These are phyloP conservation scores for Ellobius talpinus DNA, from an alignment of 2,113 vertebrate species.

Conservation along the genomic window DNA sequence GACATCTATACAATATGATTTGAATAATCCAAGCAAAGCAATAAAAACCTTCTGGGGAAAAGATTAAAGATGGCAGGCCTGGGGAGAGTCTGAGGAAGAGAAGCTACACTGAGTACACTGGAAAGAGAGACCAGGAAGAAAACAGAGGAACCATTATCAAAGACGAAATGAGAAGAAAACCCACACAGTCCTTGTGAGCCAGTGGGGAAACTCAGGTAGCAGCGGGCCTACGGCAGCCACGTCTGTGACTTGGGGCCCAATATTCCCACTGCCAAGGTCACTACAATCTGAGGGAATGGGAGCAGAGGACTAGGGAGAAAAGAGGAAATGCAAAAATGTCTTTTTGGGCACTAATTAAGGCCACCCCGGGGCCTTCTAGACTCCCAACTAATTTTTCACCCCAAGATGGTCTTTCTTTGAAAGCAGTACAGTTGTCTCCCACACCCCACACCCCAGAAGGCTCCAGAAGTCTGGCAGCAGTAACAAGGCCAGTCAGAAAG, in stretches of 20 bases:
- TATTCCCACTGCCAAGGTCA: not conserved
- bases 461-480: not conserved
- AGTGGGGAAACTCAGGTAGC: conserved; percentile 38
- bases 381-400: not conserved
- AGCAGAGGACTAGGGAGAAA: not conserved
- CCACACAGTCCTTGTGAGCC: not conserved
- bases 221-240: not conserved
- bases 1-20: not conserved
- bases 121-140: conserved; percentile 7
- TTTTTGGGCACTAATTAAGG: not conserved
- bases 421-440: not conserved
- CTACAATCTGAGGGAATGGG: not conserved
- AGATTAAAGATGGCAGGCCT: not conserved
- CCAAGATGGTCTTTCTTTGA: not conserved
- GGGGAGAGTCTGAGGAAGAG: not conserved
- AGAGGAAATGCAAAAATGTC: not conserved
- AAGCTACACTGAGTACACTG: not conserved
- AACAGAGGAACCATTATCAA: not conserved
- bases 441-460: not conserved
- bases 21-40: not conserved
- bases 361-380: not conserved
- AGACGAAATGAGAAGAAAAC: not conserved
- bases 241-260: not conserved
- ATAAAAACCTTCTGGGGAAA: not conserved
- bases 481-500: not conserved